Conservation (phyloP, 2,797 vertebrate genomes). For the Coreius guichenoti region DNA sequence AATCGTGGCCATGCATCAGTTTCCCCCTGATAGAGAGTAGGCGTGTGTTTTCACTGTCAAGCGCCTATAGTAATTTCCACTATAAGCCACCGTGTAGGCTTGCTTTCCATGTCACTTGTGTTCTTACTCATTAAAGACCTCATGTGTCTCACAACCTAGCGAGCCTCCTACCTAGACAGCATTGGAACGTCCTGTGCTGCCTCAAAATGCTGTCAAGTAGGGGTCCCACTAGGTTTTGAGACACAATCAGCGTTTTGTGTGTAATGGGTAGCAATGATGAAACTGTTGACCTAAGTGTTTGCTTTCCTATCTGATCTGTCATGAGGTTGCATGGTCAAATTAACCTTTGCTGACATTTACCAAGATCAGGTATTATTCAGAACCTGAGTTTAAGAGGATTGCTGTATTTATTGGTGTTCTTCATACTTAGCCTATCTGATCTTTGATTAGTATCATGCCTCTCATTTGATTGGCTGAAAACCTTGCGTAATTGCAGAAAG, state of each 20-base stretch:
- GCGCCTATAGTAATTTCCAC: slow-evolving; percentile 56
- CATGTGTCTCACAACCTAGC: not conserved
- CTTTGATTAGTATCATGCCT: not conserved
- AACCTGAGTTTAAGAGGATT: not conserved
- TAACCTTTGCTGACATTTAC: slow-evolving; percentile 15
- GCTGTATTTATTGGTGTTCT: not conserved
- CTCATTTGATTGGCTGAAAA: slow-evolving; percentile 22
- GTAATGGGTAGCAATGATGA: not conserved
- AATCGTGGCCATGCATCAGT: slow-evolving; percentile 41
- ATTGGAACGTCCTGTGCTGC: not conserved
- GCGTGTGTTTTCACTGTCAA: slow-evolving; percentile 46
- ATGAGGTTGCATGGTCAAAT: not conserved
- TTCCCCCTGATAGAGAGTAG: slow-evolving; percentile 45
- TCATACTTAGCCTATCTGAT: not conserved
- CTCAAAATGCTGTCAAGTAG: not conserved
- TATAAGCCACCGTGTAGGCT: slow-evolving; percentile 50
- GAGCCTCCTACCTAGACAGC: not conserved
- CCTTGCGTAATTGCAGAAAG: not conserved
- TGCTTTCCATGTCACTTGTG: slow-evolving; percentile 43
- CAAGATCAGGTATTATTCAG: not conserved
- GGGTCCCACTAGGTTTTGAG: not conserved
- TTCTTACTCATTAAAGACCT: slow-evolving; percentile 13
- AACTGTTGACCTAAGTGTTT: slow-evolving; percentile 14
- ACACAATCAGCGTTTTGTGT: not conserved
- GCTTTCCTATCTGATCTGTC: slow-evolving; percentile 23